A percentile compares a stretch with the other conserved stretches of the same genome.
Evolutionary conservation across 2,113 vertebrate genomes (phyloP).

Genomic region (Suncus etruscus): DNA sequence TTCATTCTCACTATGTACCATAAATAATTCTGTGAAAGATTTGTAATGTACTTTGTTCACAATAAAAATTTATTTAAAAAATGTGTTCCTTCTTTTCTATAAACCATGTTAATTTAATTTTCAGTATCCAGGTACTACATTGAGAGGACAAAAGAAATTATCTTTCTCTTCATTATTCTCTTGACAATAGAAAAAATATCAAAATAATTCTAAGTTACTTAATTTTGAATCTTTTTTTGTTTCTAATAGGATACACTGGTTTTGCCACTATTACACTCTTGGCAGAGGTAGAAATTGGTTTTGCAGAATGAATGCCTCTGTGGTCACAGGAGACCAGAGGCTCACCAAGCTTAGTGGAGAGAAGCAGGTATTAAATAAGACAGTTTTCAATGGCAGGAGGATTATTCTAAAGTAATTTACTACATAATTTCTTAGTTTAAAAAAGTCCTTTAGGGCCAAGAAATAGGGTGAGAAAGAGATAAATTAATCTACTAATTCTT

Average conservation of each 20-base stretch:
- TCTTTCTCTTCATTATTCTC: background rate
- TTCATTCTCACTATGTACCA: too few relatives aligned
- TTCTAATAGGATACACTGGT: background rate
- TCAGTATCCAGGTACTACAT: background rate
- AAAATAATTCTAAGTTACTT: background rate
- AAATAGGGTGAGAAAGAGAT: background rate
- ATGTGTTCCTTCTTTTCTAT: too few relatives aligned
- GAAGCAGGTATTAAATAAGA: background rate
- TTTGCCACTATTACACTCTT: background rate
- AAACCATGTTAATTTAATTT: constrained; percentile 32
- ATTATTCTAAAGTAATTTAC: background rate
- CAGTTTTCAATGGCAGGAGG: background rate
- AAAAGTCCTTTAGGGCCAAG: background rate
- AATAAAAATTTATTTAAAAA: too few relatives aligned
- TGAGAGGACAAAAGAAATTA: background rate
- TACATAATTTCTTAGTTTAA: background rate
- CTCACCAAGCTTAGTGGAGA: background rate
- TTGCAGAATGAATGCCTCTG: background rate
- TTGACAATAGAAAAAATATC: background rate
- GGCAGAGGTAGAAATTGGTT: background rate
- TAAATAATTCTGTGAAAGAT: too few relatives aligned
- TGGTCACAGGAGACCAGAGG: background rate
- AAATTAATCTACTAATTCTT: background rate
- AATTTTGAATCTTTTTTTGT: background rate
- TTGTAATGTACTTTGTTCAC: too few relatives aligned